phyloP scores from a whole-genome alignment of 2,797 vertebrate species.

The Eleutherodactylus coqui region DNA sequence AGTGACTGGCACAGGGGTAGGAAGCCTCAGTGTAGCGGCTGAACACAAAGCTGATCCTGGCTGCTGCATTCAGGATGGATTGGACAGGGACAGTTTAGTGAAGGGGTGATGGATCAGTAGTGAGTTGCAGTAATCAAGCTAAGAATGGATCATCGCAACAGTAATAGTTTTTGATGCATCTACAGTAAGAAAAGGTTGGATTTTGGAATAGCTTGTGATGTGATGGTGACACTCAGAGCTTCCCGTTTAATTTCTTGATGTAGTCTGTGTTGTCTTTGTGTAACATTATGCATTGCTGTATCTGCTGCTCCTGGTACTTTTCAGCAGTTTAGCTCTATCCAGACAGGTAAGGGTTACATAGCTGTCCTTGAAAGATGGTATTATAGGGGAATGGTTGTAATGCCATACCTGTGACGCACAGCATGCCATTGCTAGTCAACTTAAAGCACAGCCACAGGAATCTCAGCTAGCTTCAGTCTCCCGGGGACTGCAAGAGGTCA shows the following conservation, averaged over 20 bases:
- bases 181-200: no score
- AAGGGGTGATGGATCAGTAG: no score
- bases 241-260: not conserved
- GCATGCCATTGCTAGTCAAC: constrained; percentile 38
- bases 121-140: no score
- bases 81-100: no score
- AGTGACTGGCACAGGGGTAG: no score
- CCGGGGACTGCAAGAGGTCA: constrained; percentile 29
- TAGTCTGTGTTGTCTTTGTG: not conserved
- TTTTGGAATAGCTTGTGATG: no score
- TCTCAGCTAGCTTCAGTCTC: constrained; percentile 10
- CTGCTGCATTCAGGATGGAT: no score
- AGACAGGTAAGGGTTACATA: not conserved
- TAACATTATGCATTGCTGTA: not conserved
- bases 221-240: no score
- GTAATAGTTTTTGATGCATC: no score
- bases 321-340: not conserved
- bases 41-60: no score
- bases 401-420: constrained; percentile 45
- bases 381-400: constrained; percentile 29
- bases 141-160: no score
- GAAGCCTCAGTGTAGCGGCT: no score
- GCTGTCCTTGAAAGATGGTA: constrained; percentile 16
- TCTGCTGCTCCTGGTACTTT: not conserved
- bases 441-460: constrained; percentile 33